Evolutionary conservation across 1,140 invertebrate genomes (phyloP).

Genomic region (Spodoptera litura): DNA sequence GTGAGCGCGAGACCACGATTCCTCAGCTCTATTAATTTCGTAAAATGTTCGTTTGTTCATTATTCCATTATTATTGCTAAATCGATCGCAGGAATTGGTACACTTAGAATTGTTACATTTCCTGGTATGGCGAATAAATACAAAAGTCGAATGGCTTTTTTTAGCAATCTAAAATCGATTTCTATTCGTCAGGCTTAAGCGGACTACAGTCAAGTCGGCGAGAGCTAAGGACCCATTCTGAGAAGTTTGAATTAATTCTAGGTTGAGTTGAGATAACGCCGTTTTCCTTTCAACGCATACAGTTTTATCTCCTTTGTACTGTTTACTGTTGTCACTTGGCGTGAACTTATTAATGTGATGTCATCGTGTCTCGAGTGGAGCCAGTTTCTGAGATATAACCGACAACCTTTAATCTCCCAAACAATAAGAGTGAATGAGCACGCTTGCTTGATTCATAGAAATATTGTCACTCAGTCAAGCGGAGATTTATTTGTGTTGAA

Average conservation of each 20-base stretch:
- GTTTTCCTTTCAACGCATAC: conserved; percentile 24
- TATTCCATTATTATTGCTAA: conserved; percentile 22
- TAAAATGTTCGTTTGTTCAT: conserved; percentile 16
- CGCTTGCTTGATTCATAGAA: conserved; percentile 52
- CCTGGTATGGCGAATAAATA: conserved; percentile 8
- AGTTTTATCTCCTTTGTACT: conserved; percentile 46
- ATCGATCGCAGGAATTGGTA: conserved; percentile 4
- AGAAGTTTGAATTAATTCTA: conserved; percentile 15
- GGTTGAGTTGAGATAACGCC: conserved; percentile 6
- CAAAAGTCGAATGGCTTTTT: not conserved
- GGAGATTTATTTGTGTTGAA: conserved; percentile 4
- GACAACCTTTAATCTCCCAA: conserved; percentile 55
- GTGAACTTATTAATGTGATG: conserved; percentile 51
- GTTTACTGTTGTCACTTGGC: conserved; percentile 57
- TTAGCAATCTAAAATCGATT: conserved; percentile 9
- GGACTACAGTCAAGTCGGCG: not conserved
- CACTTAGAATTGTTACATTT: not conserved
- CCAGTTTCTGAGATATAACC: conserved; percentile 49
- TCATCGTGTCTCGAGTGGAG: conserved; percentile 50
- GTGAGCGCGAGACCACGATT: conserved; percentile 50
- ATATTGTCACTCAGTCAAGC: conserved; percentile 19
- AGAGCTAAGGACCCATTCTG: not conserved
- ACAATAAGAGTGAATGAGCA: conserved; percentile 56
- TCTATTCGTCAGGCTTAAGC: not conserved
- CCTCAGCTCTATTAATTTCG: conserved; percentile 44